Evolutionary conservation across 2,113 vertebrate genomes (phyloP).

Genomic region (Sisor rabdophorus): DNA sequence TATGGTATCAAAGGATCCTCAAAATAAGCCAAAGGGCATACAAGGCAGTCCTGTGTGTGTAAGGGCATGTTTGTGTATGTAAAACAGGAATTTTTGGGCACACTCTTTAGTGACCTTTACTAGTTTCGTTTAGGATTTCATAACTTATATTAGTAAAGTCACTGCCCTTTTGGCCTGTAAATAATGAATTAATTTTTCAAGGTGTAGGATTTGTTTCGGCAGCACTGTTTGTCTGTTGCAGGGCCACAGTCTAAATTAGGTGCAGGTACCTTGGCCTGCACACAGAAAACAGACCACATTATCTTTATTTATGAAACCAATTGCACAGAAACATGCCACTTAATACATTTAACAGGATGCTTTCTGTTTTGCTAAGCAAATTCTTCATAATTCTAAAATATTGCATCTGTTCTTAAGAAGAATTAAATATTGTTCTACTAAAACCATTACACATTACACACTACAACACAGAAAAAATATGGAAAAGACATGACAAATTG

Average conservation of each 20-base stretch:
- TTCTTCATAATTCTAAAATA: constrained; percentile 35
- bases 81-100: constrained; percentile 28
- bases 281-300: constrained; percentile 46
- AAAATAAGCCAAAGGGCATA: constrained; percentile 36
- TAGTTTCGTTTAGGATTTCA: constrained; percentile 22
- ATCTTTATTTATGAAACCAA: constrained; percentile 50
- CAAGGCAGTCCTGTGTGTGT: constrained; percentile 30
- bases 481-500: background rate
- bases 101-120: constrained; percentile 28
- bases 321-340: constrained; percentile 34
- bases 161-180: constrained; percentile 10
- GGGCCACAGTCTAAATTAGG: constrained; percentile 31
- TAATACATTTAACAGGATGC: constrained; percentile 44
- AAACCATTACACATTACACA: background rate
- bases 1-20: constrained; percentile 45
- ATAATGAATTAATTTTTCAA: constrained; percentile 37
- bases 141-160: constrained; percentile 19
- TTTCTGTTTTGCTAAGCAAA: constrained; percentile 19
- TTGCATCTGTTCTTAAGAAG: background rate
- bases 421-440: background rate
- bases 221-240: constrained; percentile 30
- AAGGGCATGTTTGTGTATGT: background rate
- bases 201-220: constrained; percentile 41
- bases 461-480: background rate
- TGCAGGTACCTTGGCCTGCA: constrained; percentile 40